Percentiles rank a stretch among this genome's conserved stretches.
phyloP scores from a whole-genome alignment of 2,113 vertebrate genomes.

The Acanthisitta chloris region DNA sequence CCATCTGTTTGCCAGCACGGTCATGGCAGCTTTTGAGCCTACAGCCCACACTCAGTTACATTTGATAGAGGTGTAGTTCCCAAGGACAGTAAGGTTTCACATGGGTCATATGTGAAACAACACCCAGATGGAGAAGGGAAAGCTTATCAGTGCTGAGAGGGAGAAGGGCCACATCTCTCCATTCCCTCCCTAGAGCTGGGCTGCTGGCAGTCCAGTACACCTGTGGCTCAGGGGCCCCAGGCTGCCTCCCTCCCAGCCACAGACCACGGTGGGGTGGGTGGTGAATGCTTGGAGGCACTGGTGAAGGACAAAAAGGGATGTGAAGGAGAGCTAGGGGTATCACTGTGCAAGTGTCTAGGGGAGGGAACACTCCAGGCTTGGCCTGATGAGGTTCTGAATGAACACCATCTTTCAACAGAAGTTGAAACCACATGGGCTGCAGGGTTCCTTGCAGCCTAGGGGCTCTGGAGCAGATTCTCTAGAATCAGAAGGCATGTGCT shows the following conservation, averaged over 20 bases:
- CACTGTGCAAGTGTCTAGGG: not conserved
- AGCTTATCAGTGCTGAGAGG: not conserved
- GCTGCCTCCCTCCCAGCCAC: not conserved
- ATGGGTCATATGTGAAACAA: fast-evolving
- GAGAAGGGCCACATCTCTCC: not conserved
- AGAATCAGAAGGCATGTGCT: not conserved
- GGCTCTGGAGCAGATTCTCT: not conserved
- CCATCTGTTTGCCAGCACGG: not conserved
- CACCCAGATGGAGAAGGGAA: not conserved
- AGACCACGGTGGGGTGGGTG: too few species aligned
- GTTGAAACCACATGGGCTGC: not conserved
- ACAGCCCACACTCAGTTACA: not conserved
- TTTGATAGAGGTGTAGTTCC: not conserved
- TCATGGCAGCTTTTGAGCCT: not conserved
- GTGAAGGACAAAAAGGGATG: not conserved
- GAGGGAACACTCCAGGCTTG: not conserved
- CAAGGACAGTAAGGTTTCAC: not conserved
- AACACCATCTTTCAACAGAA: not conserved
- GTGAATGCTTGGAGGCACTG: not conserved
- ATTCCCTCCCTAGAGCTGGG: not conserved
- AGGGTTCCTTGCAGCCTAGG: not conserved
- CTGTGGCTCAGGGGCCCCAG: not conserved
- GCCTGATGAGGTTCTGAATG: not conserved
- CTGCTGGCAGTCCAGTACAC: not conserved
- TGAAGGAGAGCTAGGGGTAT: not conserved